phyloP scores from a whole-genome alignment of 1,140 invertebrate species.

The Sesamia nonagrioides region DNA sequence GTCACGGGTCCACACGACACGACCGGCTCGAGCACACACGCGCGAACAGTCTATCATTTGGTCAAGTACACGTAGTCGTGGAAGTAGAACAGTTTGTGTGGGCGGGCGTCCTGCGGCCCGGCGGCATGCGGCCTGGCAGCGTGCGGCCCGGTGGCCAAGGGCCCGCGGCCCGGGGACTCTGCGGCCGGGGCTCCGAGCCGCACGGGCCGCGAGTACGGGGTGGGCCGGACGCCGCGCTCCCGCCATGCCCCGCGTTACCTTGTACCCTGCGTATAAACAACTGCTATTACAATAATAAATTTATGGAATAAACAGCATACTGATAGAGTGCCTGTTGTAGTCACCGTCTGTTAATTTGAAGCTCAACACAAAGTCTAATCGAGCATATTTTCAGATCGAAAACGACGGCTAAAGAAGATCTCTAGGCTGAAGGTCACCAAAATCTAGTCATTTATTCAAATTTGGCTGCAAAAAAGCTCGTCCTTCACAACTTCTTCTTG shows the following conservation, averaged over 20 bases:
- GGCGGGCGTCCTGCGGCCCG: neutral
- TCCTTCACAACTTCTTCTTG: too few relatives aligned
- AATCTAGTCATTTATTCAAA: too few relatives aligned
- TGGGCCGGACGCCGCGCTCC: neutral
- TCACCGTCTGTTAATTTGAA: too few relatives aligned
- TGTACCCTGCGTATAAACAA: neutral
- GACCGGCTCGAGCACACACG: neutral
- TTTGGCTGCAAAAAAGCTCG: too few relatives aligned
- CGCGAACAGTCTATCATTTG: slow-evolving; percentile 8
- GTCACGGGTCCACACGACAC: neutral
- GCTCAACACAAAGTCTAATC: too few relatives aligned
- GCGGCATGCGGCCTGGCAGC: neutral
- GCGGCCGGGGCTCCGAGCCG: neutral
- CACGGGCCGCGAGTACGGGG: neutral
- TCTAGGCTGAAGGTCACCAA: too few relatives aligned
- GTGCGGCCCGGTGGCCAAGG: neutral
- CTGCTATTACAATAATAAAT: neutral
- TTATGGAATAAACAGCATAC: too few relatives aligned
- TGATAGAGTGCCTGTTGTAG: too few relatives aligned
- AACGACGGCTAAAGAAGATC: too few relatives aligned
- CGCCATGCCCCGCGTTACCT: slow-evolving; percentile 19
- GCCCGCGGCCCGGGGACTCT: neutral
- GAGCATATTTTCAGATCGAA: too few relatives aligned
- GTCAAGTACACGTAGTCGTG: slow-evolving; percentile 38
- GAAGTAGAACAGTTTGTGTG: slow-evolving; percentile 30